phyloP scores from a whole-genome alignment of 2,888 invertebrate species.

The Eristalinus sepulchralis region DNA sequence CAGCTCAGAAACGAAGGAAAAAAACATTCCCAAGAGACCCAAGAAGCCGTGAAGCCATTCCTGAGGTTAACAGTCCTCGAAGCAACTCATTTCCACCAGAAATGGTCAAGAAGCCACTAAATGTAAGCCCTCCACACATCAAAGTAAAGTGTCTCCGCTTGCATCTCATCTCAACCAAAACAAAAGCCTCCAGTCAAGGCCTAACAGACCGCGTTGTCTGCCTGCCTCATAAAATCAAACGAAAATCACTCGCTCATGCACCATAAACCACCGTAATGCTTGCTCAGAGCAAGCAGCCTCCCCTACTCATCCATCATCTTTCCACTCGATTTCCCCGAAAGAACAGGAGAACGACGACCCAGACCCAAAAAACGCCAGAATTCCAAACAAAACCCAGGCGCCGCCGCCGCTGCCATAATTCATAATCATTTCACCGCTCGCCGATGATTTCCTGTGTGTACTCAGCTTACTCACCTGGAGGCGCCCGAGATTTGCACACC shows the following conservation, averaged over 20 bases:
- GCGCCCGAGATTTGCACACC: slow-evolving; percentile 64
- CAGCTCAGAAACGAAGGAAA: no score
- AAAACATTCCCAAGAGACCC: no score
- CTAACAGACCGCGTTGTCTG: not conserved
- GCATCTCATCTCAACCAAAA: not conserved
- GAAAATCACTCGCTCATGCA: not conserved
- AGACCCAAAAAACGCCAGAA: slow-evolving; percentile 1
- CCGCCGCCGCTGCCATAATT: slow-evolving; percentile 46
- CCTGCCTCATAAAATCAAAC: not conserved
- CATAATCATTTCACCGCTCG: slow-evolving; percentile 60
- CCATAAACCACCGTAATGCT: slow-evolving; percentile 11
- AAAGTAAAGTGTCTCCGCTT: not conserved
- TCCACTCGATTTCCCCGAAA: slow-evolving; percentile 40
- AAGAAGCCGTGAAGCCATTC: no score
- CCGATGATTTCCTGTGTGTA: slow-evolving; percentile 65
- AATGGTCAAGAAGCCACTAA: no score
- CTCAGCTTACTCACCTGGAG: slow-evolving; percentile 67
- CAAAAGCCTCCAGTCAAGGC: not conserved
- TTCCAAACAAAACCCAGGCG: slow-evolving; percentile 39
- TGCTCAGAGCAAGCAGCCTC: slow-evolving; percentile 29
- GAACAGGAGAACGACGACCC: not conserved
- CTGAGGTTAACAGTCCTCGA: no score
- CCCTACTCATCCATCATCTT: not conserved
- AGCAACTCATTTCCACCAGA: no score
- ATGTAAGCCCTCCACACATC: not conserved